A percentile compares a stretch with the other conserved stretches of the same genome.
phyloP scores from a whole-genome alignment of 2,113 vertebrate genomes.

The Suricata suricatta region DNA sequence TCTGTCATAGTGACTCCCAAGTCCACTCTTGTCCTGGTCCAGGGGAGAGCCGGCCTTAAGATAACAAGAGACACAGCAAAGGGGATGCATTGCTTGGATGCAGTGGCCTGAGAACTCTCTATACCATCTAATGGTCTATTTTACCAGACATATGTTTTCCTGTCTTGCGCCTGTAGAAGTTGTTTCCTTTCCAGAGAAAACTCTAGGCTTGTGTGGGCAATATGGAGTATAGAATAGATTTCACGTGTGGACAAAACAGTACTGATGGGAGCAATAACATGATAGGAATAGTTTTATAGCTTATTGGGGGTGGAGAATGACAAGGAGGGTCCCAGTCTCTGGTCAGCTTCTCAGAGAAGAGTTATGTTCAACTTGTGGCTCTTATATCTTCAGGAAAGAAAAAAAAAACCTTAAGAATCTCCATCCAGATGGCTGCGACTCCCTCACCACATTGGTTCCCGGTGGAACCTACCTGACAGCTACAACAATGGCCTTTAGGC shows the following conservation, averaged over 20 bases:
- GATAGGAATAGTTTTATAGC: neutral
- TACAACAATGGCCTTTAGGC: neutral
- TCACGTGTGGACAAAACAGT: neutral
- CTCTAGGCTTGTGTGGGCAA: neutral
- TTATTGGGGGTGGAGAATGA: neutral
- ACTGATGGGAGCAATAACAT: neutral
- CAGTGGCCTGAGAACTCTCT: neutral
- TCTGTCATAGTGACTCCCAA: neutral
- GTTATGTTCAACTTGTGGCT: neutral
- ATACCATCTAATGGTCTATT: neutral
- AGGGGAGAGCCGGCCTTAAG: neutral
- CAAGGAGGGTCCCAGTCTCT: neutral
- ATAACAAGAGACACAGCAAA: rapidly evolving
- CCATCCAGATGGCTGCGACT: neutral
- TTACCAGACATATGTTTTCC: neutral
- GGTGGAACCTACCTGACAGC: neutral
- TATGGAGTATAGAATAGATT: neutral
- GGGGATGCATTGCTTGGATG: neutral
- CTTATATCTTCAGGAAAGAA: neutral
- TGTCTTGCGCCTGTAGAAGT: neutral
- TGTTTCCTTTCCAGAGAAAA: conserved; percentile 13
- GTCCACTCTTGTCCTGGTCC: neutral
- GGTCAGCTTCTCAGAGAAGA: neutral
- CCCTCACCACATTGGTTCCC: neutral
- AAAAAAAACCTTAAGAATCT: neutral